phyloP scores from a whole-genome alignment of 2,797 vertebrate species.

The Sebastes vulpes region DNA sequence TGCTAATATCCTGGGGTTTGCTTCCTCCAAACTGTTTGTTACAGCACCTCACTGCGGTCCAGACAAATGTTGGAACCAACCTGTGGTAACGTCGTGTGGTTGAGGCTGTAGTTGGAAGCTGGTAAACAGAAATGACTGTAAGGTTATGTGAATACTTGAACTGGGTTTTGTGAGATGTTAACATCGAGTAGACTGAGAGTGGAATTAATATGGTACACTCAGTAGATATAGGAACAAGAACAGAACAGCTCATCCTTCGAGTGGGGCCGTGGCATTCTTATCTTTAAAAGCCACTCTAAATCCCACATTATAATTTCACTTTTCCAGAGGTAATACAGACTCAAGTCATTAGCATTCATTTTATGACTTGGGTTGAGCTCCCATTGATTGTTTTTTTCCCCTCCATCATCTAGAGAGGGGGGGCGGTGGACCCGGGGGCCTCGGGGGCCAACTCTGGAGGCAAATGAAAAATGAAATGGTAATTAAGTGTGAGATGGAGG shows the following conservation, averaged over 20 bases:
- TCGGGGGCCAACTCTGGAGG: slow-evolving; percentile 39
- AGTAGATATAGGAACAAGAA: not conserved
- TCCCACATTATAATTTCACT: slow-evolving; percentile 24
- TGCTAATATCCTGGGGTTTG: not conserved
- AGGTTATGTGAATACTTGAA: not conserved
- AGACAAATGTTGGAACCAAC: not conserved
- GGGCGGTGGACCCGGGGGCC: not conserved
- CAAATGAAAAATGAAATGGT: slow-evolving; percentile 76
- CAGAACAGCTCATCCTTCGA: not conserved
- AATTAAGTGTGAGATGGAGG: slow-evolving; percentile 67
- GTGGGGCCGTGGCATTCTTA: not conserved
- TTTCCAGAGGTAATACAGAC: slow-evolving; percentile 36
- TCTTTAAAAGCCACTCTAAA: slow-evolving; percentile 25
- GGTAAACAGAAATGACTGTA: not conserved
- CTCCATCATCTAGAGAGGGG: slow-evolving; percentile 33
- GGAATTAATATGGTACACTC: not conserved
- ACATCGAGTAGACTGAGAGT: not conserved
- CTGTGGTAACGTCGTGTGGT: too few species aligned
- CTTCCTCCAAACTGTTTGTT: too few species aligned
- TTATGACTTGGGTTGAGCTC: slow-evolving; percentile 34
- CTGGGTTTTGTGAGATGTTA: not conserved
- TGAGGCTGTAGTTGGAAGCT: not conserved
- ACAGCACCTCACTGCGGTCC: too few species aligned
- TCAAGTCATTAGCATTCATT: slow-evolving; percentile 58
- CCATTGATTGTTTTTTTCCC: slow-evolving; percentile 49